Percentiles rank a stretch among this genome's conserved stretches.
phyloP scores from a whole-genome alignment of 1,140 invertebrate species.

The Ceratina australensis region DNA sequence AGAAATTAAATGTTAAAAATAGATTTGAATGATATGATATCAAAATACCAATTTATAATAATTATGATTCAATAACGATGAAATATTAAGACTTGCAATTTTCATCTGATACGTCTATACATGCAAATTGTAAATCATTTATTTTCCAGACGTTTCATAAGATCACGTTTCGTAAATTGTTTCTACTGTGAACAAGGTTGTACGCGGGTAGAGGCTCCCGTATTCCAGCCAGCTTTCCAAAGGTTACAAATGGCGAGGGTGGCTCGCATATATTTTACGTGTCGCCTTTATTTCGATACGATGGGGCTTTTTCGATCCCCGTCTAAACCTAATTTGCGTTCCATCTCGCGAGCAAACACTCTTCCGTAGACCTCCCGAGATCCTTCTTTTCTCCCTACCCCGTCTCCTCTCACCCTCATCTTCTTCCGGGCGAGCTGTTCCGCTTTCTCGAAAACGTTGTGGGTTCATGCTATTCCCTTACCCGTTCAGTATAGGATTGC shows the following conservation, averaged over 20 bases:
- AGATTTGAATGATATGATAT: too few relatives aligned
- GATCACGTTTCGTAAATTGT: too few relatives aligned
- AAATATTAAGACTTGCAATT: too few relatives aligned
- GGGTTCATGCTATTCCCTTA: background rate
- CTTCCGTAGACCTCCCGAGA: slow-evolving; percentile 42
- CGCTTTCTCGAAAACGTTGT: background rate
- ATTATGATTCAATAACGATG: too few relatives aligned
- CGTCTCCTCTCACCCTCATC: background rate
- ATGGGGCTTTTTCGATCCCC: slow-evolving; percentile 69
- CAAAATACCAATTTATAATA: too few relatives aligned
- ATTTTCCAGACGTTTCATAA: too few relatives aligned
- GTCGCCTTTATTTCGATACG: slow-evolving; percentile 77
- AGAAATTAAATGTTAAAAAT: too few relatives aligned
- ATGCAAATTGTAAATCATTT: too few relatives aligned
- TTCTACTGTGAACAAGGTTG: too few relatives aligned
- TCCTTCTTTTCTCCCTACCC: slow-evolving; percentile 26
- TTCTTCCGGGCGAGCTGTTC: background rate
- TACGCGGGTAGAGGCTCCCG: slow-evolving; percentile 14
- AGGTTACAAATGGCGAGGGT: slow-evolving; percentile 50
- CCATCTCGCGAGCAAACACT: slow-evolving; percentile 77
- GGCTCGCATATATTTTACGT: slow-evolving; percentile 72
- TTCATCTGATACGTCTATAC: too few relatives aligned
- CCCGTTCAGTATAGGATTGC: background rate
- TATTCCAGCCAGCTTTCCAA: slow-evolving; percentile 31
- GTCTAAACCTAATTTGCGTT: slow-evolving; percentile 78